Percentiles rank a stretch among this genome's conserved stretches.
These are phyloP conservation scores for Diarsia mendica DNA, from an alignment of 2,888 invertebrate genomes.

Conservation along the genomic window DNA sequence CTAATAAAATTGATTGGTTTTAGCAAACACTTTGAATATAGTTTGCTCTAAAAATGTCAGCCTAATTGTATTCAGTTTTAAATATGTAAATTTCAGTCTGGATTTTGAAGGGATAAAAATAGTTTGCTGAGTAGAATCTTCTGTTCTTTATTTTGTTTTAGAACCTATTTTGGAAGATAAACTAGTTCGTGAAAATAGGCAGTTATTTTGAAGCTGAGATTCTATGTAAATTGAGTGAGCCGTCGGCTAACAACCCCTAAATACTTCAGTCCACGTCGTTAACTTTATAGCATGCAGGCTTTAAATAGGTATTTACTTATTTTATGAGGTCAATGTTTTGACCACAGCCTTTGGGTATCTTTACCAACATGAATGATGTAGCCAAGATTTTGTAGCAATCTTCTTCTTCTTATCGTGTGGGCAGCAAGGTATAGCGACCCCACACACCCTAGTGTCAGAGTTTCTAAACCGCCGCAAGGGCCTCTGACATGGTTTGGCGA, in stretches of 20 bases:
- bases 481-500: too few relatives aligned
- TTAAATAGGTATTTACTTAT: background rate
- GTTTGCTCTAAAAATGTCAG: conserved; percentile 40
- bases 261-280: background rate
- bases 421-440: too few relatives aligned
- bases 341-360: background rate
- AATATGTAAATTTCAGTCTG: conserved; percentile 56
- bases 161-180: conserved; percentile 10
- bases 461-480: too few relatives aligned
- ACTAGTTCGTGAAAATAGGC: background rate
- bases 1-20: conserved; percentile 39
- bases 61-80: conserved; percentile 49
- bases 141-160: conserved; percentile 27
- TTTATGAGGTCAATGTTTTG: background rate
- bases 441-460: too few relatives aligned
- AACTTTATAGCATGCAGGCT: background rate
- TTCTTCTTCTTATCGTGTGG: too few relatives aligned
- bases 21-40: conserved; percentile 39
- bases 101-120: conserved; percentile 33
- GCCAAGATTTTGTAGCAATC: too few relatives aligned
- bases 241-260: background rate
- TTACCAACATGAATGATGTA: background rate
- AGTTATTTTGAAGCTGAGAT: background rate
- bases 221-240: conserved; percentile 5
- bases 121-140: conserved; percentile 15